Evolutionary conservation across 2,888 invertebrate species (phyloP), one percentile per base, ranked within the genome.

Genomic region (Portevinia maculata): DNA sequence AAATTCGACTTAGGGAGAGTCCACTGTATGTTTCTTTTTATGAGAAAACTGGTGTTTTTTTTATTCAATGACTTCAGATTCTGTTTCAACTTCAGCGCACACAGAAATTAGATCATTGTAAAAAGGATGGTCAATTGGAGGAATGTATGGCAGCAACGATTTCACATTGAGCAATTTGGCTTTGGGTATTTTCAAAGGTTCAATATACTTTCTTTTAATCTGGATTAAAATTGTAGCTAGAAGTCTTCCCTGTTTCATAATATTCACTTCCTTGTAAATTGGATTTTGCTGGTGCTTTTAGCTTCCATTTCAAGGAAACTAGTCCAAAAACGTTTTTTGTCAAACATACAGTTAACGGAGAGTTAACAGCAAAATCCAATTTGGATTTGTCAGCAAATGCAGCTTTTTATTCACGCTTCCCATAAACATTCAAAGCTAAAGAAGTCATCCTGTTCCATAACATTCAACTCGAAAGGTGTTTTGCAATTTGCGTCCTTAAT

Each of bases 401-500:
- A 30, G 46, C 15, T 28, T 44, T 59, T 59, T 44, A 32, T 48
- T 48, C 7, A 44, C 6, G 21, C 46, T 21, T 62, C 24, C 13
- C 59, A 44, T 19, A 59, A 30, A 37, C 13, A 13, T 30, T 59
- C 39, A 24, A 59, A 44, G 13, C 62, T 48, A 13, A 9, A 62
- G 15, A 62, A 62, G 13, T 60, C 46, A 28, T 28, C 24, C 46
- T 62, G 62, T 48, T 62, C 15, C 48, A 37, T 50, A 15, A 62
- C 21, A 19, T 11, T 62, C 9, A 37, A 8, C 32, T 21, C 37
- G 19, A 48, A 62, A 28, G 48, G 46, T 2, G 46, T 62, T 13
- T 62, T 48, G n/a, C 21, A 39, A 24, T 64, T 64, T 50, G 50
- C 64, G 15, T 39, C 64, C 46, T 50, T 39, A 13, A 64, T 48